Evolutionary conservation across 2,797 vertebrate species (phyloP), one percentile per base, ranked within the genome.

Genomic region (Cuculus canorus): DNA sequence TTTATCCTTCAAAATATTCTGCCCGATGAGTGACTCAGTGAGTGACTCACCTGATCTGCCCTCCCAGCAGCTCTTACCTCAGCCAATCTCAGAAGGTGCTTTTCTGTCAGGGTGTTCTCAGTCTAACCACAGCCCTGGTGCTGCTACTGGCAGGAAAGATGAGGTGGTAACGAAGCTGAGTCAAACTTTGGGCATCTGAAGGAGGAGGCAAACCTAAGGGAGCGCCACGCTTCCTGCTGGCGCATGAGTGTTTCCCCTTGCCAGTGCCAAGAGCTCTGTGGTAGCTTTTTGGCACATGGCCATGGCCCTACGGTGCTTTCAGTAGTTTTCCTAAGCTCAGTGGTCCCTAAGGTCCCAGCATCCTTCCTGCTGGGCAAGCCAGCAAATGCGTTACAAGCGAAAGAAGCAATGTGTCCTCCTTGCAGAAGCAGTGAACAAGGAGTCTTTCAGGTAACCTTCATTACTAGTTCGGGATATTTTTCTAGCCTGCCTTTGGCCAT

Each of bases 41-140:
- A 47, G 78, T 93, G 91, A 92, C 61, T 96, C 83, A 43, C 79
- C 68, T 88, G 68, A 41, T 43, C 71, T 91, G 61, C 32, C 41
- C 77, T 79, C 59, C 63, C n/a, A 11, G 69, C 61, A 85, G 57
- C 82, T 68, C 50, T 47, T 37, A 39, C 63, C 69, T 90, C 77
- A 68, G 43, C 45, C 32, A 70, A 52, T 66, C 82, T 86, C 60
- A 59, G 64, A 47, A 28, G 23, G 28, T 77, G 32, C n/a, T 92
- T 86, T 82, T 85, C 80, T 96, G n/a, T 50, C 78, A 30, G 60
- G 53, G 56, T 0, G 0, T 78, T 92, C 16, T 5, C 13, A 0
- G 19, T 54, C 37, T 75, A 73, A 73, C 53, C 60, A 59, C 78
- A 86, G 53, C 57, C 61, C 59, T 81, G 47, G 11, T 81, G 72